Evolutionary conservation across 2,888 invertebrate species (phyloP), one percentile per base, ranked within the genome.

Genomic region (Nebria brevicollis): DNA sequence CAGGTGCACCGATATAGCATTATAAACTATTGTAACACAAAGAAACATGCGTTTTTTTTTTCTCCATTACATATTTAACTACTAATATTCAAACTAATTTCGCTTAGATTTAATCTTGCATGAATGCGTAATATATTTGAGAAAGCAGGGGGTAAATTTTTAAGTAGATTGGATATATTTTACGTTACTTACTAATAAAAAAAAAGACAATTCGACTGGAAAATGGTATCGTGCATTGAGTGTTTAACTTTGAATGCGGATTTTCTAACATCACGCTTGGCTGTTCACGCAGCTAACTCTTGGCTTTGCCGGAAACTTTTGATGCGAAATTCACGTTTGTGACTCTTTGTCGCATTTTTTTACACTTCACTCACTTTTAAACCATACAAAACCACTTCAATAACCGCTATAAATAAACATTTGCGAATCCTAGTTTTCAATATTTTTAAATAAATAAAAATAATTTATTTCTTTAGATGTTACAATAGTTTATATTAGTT

Each of bases 221-320:
- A 66, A 70, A 26, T 20, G 70, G 70, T 70, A 54, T 54, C 70
- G 25, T 70, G 70, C 70, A 70, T 25, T 25, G 20, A 70, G 66
- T n/a, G 5, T 34, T 70, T 25, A 70, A 70, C 70, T 70, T 70
- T 70, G 70, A 26, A 20, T 20, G 66, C 15, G 15, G 25, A 25
- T n/a, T 34, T 34, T 34, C 34, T 34, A 34, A 34, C 54, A 11
- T 54, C 13, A 54, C 54, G 54, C 54, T 54, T 54, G 54, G 54
- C 54, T 54, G 54, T 54, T 54, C 54, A 54, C 54, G 54, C 54
- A 13, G 13, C 8, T 54, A 54, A 54, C 54, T 54, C 13, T 54
- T 54, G 54, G 54, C 54, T 54, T 54, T 54, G 8, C 7, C 1
- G 11, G 2, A 54, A 54, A 54, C 11, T 54, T 54, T 54, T 54